Base-by-base conservation (phyloP, 2,888 invertebrate species). In the Phyto melanocephala region DNA sequence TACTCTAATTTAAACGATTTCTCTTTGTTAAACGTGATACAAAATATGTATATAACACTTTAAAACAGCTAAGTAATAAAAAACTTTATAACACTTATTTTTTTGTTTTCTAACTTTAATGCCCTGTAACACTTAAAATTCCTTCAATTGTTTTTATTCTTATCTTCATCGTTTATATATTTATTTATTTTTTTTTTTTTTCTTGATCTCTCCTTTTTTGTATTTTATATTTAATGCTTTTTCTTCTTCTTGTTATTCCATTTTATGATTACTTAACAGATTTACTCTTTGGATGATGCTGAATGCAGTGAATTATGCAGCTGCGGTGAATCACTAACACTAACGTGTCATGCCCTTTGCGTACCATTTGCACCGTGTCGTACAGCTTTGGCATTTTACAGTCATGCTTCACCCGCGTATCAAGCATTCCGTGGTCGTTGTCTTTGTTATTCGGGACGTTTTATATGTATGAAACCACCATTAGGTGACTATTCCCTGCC, bases 261-360 rank as follows among this genome's bases (percentile, higher is more conserved):
- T 33, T 77, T 68, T 75, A 60, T 70, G 63, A 77, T 71, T 82
- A 77, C 56, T 82, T 86, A 87, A 70, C 87, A 91, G 91, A 91
- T 91, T 86, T 91, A 91, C 87, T 90, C 90, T 52, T 87, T 96
- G 88, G 96, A 96, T 85, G 96, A 97, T 88, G 94, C 96, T 35
- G 96, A 97, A 88, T 97, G 97, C 91, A 97, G 97, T 47, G 97
- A 97, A 92, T 93, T 97, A 76, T 97, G 97, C 91, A 95, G 96
- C 86, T 97, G 97, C 90, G 95, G 95, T 88, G 93, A 94, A 80
- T 95, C 95, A 0, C 92, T 94, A 60, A 95, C 95, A 86, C 93
- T 97, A 84, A 94, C 95, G 72, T 97, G 97, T 92, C 96, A 96
- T 91, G 96, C 96, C 86, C 95, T 97, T 85, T 97, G 97, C 92